phyloP scores from a whole-genome alignment of 2,888 invertebrate species.

The Hypolimnas misippus region DNA sequence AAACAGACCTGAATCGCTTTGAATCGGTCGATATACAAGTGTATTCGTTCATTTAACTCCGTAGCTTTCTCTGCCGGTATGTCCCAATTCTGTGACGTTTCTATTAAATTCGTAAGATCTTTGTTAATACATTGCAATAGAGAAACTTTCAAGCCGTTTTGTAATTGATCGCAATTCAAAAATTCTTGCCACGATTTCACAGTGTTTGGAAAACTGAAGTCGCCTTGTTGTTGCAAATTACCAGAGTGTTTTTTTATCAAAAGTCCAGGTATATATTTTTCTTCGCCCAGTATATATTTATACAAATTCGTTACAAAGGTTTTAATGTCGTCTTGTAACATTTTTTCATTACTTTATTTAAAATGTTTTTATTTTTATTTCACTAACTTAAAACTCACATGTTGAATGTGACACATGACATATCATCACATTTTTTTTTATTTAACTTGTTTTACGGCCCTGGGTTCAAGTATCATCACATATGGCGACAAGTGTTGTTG shows the following conservation, averaged over 20 bases:
- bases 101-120: slow-evolving; percentile 60
- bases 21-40: slow-evolving; percentile 80
- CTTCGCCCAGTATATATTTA: slow-evolving; percentile 52
- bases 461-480: too few relatives aligned
- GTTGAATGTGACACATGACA: slow-evolving; percentile 7
- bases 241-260: slow-evolving; percentile 84
- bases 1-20: slow-evolving; percentile 59
- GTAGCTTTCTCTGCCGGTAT: slow-evolving; percentile 68
- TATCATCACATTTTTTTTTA: too few relatives aligned
- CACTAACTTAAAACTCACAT: slow-evolving; percentile 9
- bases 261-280: slow-evolving; percentile 49
- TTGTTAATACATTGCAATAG: slow-evolving; percentile 61
- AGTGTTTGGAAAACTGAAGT: slow-evolving; percentile 85
- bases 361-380: slow-evolving; percentile 12
- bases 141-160: slow-evolving; percentile 42
- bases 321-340: slow-evolving; percentile 51
- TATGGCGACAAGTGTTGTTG: background rate
- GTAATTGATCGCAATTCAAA: slow-evolving; percentile 41
- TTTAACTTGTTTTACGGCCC: too few relatives aligned
- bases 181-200: slow-evolving; percentile 83
- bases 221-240: slow-evolving; percentile 83
- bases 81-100: slow-evolving; percentile 75
- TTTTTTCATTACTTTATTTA: slow-evolving; percentile 13
- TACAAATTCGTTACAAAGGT: slow-evolving; percentile 55
- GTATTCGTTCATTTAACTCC: slow-evolving; percentile 71